Evolutionary conservation across 2,888 invertebrate species (phyloP).

Genomic region (Pteria penguin): DNA sequence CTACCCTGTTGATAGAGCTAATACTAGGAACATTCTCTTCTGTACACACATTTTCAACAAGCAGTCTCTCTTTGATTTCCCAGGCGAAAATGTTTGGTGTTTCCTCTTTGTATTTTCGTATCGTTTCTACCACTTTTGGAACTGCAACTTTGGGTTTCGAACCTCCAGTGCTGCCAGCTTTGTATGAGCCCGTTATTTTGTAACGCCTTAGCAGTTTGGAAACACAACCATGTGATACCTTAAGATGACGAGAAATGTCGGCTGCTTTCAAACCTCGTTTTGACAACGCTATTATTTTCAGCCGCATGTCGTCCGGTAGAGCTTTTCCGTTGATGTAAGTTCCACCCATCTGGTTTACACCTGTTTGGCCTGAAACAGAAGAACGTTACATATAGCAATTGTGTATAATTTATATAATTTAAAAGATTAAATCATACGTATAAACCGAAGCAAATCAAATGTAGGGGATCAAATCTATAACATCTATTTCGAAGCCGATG

Average conservation of each 20-base stretch:
- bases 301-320: conserved; percentile 10
- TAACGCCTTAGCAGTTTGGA: conserved; percentile 85
- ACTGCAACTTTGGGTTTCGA: conserved; percentile 99
- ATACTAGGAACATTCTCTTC: conserved; percentile 99
- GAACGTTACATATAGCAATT: too few species aligned
- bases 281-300: conserved; percentile 1
- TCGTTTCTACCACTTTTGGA: conserved; percentile 98
- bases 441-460: too few species aligned
- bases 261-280: neutral
- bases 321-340: conserved; percentile 25
- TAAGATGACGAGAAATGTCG: conserved; percentile 12
- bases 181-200: conserved; percentile 99
- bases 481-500: too few species aligned
- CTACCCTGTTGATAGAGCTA: conserved; percentile 94
- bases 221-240: conserved; percentile 21
- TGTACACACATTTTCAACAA: conserved; percentile 97
- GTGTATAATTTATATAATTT: too few species aligned
- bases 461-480: too few species aligned
- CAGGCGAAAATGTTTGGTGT: conserved; percentile 99
- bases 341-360: conserved; percentile 26
- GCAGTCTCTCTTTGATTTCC: conserved; percentile 97
- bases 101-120: conserved; percentile 97
- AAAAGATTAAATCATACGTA: too few species aligned
- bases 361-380: conserved; percentile 10
- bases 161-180: conserved; percentile 99